phyloP scores from a whole-genome alignment of 1,140 invertebrate species.

The Eriosoma lanigerum region DNA sequence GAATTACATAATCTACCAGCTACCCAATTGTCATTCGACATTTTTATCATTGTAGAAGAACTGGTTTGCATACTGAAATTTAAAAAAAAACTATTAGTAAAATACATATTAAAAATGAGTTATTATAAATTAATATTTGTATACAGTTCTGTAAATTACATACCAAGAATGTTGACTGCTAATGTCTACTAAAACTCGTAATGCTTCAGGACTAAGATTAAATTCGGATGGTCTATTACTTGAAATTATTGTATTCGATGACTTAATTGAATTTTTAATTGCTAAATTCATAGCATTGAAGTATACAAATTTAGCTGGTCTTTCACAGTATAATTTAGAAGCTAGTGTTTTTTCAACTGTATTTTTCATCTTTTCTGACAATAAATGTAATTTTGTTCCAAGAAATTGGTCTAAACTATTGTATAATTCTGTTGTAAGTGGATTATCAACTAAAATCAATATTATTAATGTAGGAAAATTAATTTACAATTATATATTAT shows the following conservation, averaged over 20 bases:
- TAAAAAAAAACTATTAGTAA: not conserved
- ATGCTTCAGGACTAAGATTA: slow-evolving; percentile 38
- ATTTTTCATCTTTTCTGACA: slow-evolving; percentile 44
- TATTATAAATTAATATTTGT: not conserved
- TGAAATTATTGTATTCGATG: not conserved
- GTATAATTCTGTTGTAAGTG: slow-evolving; percentile 22
- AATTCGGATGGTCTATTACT: slow-evolving; percentile 20
- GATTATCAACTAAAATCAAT: slow-evolving; percentile 32
- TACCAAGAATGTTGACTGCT: slow-evolving; percentile 29
- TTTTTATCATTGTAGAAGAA: slow-evolving; percentile 46
- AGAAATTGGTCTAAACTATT: slow-evolving; percentile 42
- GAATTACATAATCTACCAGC: slow-evolving; percentile 40
- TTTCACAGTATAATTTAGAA: slow-evolving; percentile 25
- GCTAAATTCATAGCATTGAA: slow-evolving; percentile 49
- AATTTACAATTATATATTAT: not conserved
- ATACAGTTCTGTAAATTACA: too few species aligned
- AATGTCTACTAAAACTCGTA: slow-evolving; percentile 45
- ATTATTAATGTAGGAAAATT: not conserved
- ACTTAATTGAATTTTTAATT: slow-evolving; percentile 44
- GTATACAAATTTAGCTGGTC: slow-evolving; percentile 48
- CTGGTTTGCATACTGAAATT: slow-evolving; percentile 34
- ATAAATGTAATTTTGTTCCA: slow-evolving; percentile 37
- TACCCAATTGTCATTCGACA: slow-evolving; percentile 41
- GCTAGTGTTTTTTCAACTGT: slow-evolving; percentile 5
- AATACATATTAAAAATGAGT: not conserved